Conservation (phyloP, 2,113 vertebrate species). For the Neoarius graeffei region DNA sequence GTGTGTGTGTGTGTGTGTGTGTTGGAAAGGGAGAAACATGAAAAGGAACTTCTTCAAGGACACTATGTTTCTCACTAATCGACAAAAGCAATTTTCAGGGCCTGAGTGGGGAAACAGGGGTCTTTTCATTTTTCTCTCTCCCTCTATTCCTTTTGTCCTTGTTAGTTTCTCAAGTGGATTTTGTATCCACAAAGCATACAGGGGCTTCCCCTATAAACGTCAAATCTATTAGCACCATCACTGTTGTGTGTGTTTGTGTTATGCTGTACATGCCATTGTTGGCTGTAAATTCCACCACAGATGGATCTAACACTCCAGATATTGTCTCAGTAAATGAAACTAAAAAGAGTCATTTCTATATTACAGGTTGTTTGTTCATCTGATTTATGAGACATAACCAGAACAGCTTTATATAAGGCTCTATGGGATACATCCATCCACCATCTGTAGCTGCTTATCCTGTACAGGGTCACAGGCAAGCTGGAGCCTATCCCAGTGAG, state of each 20-base stretch:
- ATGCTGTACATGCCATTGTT: neutral
- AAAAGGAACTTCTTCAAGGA: constrained; percentile 46
- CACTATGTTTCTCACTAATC: constrained; percentile 13
- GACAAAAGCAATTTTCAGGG: neutral
- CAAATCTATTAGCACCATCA: constrained; percentile 10
- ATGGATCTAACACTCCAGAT: neutral
- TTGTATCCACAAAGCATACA: constrained; percentile 30
- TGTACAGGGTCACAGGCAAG: too few species aligned
- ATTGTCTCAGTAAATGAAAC: neutral
- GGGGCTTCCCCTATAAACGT: constrained; percentile 24
- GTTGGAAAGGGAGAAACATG: neutral
- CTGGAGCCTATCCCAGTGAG: too few species aligned
- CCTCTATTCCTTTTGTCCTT: constrained; percentile 24
- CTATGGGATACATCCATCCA: neutral
- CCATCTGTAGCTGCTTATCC: too few species aligned
- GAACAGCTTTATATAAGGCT: neutral
- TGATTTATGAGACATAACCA: neutral
- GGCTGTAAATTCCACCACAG: neutral
- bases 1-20: neutral
- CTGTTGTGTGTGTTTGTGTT: neutral
- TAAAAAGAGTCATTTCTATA: neutral
- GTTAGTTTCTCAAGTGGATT: constrained; percentile 40
- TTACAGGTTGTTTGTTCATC: neutral
- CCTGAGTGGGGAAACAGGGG: neutral
- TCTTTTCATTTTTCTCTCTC: neutral